Percentiles rank a stretch among this genome's conserved stretches.
These are phyloP conservation scores for Lates japonicus DNA, from an alignment of 2,797 vertebrate species.

Conservation along the genomic window DNA sequence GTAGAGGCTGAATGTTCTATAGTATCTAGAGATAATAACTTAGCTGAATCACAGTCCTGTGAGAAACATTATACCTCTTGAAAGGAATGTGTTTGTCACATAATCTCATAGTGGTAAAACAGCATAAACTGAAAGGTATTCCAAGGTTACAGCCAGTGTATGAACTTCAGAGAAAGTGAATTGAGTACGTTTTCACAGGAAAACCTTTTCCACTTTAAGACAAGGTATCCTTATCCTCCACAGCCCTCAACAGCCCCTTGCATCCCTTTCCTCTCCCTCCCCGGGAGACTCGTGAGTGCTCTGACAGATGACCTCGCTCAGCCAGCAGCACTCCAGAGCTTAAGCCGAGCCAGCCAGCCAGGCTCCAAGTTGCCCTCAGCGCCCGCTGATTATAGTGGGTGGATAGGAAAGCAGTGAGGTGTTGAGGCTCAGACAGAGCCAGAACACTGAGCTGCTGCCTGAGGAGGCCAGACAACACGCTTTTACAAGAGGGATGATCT, in stretches of 20 bases:
- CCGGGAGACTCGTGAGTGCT: constrained; percentile 52
- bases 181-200: constrained; percentile 24
- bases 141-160: constrained; percentile 4
- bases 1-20: not conserved
- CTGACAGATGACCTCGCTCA: constrained; percentile 73
- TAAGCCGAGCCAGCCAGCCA: constrained; percentile 69
- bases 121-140: constrained; percentile 9
- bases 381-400: constrained; percentile 69
- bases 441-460: constrained; percentile 51
- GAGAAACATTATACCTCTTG: not conserved
- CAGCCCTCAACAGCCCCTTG: constrained; percentile 50
- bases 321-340: constrained; percentile 63
- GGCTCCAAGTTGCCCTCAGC: constrained; percentile 67
- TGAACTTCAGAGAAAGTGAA: constrained; percentile 22
- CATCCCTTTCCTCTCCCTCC: constrained; percentile 45
- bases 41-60: not conserved
- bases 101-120: constrained; percentile 4
- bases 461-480: constrained; percentile 51
- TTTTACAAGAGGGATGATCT: constrained; percentile 68
- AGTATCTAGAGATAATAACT: not conserved
- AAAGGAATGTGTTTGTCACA: not conserved
- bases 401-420: constrained; percentile 60
- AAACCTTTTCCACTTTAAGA: constrained; percentile 44
- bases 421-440: constrained; percentile 57
- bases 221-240: constrained; percentile 43